A percentile compares a stretch with the other conserved stretches of the same genome.
These are phyloP conservation scores for Drosophila tristis DNA, from an alignment of 1,140 invertebrate species.

Conservation along the genomic window DNA sequence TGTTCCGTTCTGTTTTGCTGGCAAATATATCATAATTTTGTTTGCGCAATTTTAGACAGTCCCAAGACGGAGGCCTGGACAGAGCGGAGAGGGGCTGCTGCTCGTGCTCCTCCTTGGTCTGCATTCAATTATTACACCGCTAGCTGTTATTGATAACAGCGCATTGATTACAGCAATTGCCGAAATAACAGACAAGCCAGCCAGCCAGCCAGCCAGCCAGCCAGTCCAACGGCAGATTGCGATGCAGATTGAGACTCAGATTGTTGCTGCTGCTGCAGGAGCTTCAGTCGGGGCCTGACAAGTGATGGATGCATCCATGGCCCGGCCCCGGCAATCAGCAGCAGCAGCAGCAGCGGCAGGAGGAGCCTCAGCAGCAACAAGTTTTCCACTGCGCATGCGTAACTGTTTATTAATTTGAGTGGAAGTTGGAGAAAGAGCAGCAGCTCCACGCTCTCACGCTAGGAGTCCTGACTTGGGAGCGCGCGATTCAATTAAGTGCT, in stretches of 20 bases:
- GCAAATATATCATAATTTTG: conserved; percentile 76
- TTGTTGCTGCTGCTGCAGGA: conserved; percentile 6
- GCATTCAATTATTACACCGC: conserved; percentile 62
- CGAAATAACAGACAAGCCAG: conserved; percentile 49
- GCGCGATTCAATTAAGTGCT: conserved; percentile 49
- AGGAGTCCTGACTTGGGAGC: conserved; percentile 22
- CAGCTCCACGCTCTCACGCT: conserved; percentile 34
- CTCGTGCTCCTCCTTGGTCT: not conserved
- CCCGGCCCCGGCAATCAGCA: conserved; percentile 37
- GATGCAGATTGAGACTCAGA: conserved; percentile 42
- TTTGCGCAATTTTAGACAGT: conserved; percentile 72
- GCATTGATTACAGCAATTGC: conserved; percentile 65
- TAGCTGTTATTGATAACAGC: conserved; percentile 66
- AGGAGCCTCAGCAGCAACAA: conserved; percentile 36
- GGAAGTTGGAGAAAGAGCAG: conserved; percentile 27
- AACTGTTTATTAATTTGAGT: conserved; percentile 78
- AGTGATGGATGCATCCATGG: conserved; percentile 51
- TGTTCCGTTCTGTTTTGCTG: not conserved
- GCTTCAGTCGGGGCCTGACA: conserved; percentile 22
- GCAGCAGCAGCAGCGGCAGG: no score
- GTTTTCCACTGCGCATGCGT: conserved; percentile 68
- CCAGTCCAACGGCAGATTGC: conserved; percentile 48
- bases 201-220: no score
- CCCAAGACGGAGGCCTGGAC: conserved; percentile 10
- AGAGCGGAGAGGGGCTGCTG: conserved; percentile 27